phyloP scores from a whole-genome alignment of 2,797 vertebrate genomes.

The Scomberomorus guttatus region DNA sequence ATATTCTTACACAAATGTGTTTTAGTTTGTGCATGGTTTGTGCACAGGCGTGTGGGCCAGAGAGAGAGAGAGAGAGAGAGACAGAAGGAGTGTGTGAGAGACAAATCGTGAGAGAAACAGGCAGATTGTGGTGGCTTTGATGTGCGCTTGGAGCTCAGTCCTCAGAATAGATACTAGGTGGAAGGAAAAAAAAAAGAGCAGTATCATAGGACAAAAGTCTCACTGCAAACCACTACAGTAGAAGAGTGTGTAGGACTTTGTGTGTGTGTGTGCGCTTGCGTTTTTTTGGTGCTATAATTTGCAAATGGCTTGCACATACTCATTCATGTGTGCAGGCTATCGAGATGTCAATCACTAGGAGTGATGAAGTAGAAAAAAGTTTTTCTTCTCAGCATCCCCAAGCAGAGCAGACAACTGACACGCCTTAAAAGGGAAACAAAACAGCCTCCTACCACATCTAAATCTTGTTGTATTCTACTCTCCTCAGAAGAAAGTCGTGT shows the following conservation, averaged over 20 bases:
- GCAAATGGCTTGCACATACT: slow-evolving; percentile 66
- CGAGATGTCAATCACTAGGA: slow-evolving; percentile 76
- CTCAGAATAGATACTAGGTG: slow-evolving; percentile 80
- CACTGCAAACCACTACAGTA: slow-evolving; percentile 74
- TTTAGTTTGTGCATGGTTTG: slow-evolving; percentile 78
- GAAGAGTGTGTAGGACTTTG: slow-evolving; percentile 33
- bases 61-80: slow-evolving; percentile 39
- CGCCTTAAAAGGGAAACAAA: slow-evolving; percentile 82
- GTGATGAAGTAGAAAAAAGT: slow-evolving; percentile 72
- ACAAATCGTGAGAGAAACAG: slow-evolving; percentile 79
- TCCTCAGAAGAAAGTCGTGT: slow-evolving; percentile 63
- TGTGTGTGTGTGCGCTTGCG: slow-evolving; percentile 2
- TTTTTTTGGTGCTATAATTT: slow-evolving; percentile 49
- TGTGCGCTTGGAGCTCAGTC: slow-evolving; percentile 59
- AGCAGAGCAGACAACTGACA: slow-evolving; percentile 72
- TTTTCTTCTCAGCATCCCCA: slow-evolving; percentile 65
- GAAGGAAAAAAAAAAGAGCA: slow-evolving; percentile 52
- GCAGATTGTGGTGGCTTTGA: slow-evolving; percentile 84
- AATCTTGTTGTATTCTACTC: slow-evolving; percentile 73
- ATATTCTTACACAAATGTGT: slow-evolving; percentile 70
- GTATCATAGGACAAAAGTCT: slow-evolving; percentile 72
- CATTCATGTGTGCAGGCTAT: slow-evolving; percentile 74
- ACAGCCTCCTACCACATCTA: slow-evolving; percentile 82
- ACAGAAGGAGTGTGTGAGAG: slow-evolving; percentile 69
- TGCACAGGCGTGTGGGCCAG: slow-evolving; percentile 54